Conservation (phyloP, 2,113 vertebrate species). For the Mesitornis unicolor region DNA sequence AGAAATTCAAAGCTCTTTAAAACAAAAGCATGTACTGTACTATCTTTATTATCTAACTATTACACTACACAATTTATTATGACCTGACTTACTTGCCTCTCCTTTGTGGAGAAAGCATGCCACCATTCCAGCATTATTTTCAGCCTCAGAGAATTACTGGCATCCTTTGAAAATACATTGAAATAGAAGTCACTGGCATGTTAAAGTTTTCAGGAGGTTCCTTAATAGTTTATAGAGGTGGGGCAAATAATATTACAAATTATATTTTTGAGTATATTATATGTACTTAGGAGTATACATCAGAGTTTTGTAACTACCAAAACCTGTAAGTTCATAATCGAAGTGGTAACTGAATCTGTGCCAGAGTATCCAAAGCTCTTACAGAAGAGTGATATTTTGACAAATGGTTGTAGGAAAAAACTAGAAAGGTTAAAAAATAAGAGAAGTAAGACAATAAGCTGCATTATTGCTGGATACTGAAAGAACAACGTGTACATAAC, state of each 20-base stretch:
- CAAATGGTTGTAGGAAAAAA: background rate
- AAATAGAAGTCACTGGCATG: background rate
- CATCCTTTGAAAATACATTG: background rate
- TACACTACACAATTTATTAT: background rate
- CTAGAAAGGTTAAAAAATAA: background rate
- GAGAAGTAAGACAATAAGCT: background rate
- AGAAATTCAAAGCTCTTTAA: slow-evolving; percentile 51
- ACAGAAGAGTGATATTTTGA: background rate
- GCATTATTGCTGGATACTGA: background rate
- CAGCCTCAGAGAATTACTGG: background rate
- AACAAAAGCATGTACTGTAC: background rate
- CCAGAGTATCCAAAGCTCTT: background rate
- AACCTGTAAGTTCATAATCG: background rate
- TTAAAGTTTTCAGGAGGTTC: background rate
- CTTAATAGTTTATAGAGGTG: background rate
- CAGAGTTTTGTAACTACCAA: background rate
- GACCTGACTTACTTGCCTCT: background rate
- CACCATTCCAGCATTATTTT: background rate
- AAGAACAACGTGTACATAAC: background rate
- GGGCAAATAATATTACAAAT: background rate
- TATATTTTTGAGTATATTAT: background rate
- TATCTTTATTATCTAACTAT: background rate
- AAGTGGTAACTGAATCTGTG: background rate
- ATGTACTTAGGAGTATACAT: background rate
- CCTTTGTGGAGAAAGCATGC: background rate